Evolutionary conservation across 2,797 vertebrate genomes (phyloP).

Genomic region (Muraenolepis orangiensis): DNA sequence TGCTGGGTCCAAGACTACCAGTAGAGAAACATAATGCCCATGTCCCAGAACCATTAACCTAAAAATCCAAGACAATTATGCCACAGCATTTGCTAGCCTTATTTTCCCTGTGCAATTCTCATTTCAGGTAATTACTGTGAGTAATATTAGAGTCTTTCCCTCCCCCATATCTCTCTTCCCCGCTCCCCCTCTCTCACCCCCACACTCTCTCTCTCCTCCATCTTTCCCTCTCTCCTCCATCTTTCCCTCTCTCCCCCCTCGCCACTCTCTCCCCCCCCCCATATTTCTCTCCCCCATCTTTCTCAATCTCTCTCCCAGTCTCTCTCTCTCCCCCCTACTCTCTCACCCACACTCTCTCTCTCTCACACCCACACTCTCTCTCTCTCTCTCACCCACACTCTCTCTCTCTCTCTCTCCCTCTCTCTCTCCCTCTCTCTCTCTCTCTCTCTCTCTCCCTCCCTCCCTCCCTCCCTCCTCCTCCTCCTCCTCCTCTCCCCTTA

Average conservation of each 20-base stretch:
- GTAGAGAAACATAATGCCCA: conserved; percentile 16
- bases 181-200: neutral
- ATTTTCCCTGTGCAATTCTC: conserved; percentile 35
- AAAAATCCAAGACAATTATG: conserved; percentile 50
- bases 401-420: neutral
- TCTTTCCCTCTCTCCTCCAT: neutral
- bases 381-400: neutral
- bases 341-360: too few relatives aligned
- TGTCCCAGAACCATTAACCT: conserved; percentile 45
- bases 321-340: neutral
- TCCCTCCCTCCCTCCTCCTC: neutral
- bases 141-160: conserved; percentile 10
- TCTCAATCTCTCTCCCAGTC: neutral
- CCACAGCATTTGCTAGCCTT: conserved; percentile 38
- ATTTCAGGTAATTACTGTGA: conserved; percentile 39
- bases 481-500: neutral
- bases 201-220: too few relatives aligned
- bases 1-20: neutral
- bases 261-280: neutral
- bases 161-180: neutral
- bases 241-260: neutral
- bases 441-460: neutral
- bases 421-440: neutral
- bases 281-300: neutral
- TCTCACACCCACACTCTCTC: neutral